Evolutionary conservation across 2,888 invertebrate genomes (phyloP), one percentile per base, ranked within the genome.

Genomic region (Tholera decimalis): DNA sequence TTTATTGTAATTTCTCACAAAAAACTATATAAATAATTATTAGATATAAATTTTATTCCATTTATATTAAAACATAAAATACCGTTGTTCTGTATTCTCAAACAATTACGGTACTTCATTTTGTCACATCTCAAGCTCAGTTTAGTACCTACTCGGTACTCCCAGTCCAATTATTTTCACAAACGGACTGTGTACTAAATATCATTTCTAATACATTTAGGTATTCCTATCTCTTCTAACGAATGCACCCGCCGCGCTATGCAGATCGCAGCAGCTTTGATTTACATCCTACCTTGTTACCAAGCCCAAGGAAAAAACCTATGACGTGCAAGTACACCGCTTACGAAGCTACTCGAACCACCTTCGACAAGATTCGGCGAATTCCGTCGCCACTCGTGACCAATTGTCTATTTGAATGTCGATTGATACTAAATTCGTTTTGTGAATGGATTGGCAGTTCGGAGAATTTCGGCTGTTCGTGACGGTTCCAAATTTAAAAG

Each of bases 231-330:
- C 80, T 49, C 60, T 68, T 80, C 55, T 88, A 89, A 88, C 88
- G 88, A 89, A 85, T 82, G 77, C 83, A 70, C 79, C 79, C 69
- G 78, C 73, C 86, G 84, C 78, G 86, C 85, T 92, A 92, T 92
- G 92, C 88, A 91, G 91, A 92, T 91, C 77, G 46, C 60, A 60
- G 73, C 72, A 73, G 72, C 87, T 88, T 91, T 92, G 92, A 92
- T 92, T 92, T 92, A 92, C 91, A 89, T 92, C 87, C 80, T 64
- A 74, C 77, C 89, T 91, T 88, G 92, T 90, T 91, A 89, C 85
- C 61, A 73, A 67, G 62, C 57, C 26, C 70, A 58, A 61, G 66
- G 73, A 87, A 88, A 89, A 88, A 86, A 86, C 79, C 57, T 51
- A 46, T 22, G 51, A 58, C 67, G 54, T 66, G 15, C 57, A 53